Percentiles rank a stretch among this genome's conserved stretches.
phyloP scores from a whole-genome alignment of 2,888 invertebrate genomes.

The Ecdyonurus torrentis region DNA sequence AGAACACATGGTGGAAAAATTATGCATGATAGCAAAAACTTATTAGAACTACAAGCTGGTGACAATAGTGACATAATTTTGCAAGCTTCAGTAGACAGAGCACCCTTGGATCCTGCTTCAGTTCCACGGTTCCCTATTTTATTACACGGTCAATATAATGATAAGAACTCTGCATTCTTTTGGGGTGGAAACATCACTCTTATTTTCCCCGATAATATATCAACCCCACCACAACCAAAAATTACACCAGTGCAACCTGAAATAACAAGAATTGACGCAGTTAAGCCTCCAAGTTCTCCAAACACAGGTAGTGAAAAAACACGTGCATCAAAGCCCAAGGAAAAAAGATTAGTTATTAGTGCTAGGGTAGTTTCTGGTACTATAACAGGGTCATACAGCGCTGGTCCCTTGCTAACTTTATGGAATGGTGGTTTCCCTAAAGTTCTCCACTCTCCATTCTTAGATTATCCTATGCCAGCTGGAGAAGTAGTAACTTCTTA shows the following conservation, averaged over 20 bases:
- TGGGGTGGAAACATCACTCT: slow-evolving; percentile 7
- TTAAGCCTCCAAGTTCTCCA: background rate
- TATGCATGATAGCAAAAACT: no score
- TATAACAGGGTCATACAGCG: slow-evolving; percentile 5
- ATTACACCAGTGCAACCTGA: background rate
- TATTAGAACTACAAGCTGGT: no score
- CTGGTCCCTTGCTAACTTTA: background rate
- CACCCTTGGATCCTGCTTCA: background rate
- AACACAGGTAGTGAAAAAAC: background rate
- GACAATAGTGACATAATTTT: no score
- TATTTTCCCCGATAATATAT: background rate
- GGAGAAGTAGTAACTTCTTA: background rate
- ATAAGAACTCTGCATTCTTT: background rate
- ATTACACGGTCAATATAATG: background rate
- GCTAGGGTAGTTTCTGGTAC: slow-evolving; percentile 6
- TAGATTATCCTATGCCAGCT: background rate
- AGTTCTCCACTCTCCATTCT: slow-evolving; percentile 1
- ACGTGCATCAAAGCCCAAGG: background rate
- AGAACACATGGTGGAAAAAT: no score
- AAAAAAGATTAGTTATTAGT: background rate
- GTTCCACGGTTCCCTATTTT: slow-evolving; percentile 4
- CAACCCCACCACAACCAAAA: no score
- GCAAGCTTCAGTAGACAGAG: background rate
- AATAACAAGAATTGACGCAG: background rate
- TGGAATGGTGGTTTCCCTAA: slow-evolving; percentile 11